Evolutionary conservation across 2,797 vertebrate genomes (phyloP).

Genomic region (Falco rusticolus): DNA sequence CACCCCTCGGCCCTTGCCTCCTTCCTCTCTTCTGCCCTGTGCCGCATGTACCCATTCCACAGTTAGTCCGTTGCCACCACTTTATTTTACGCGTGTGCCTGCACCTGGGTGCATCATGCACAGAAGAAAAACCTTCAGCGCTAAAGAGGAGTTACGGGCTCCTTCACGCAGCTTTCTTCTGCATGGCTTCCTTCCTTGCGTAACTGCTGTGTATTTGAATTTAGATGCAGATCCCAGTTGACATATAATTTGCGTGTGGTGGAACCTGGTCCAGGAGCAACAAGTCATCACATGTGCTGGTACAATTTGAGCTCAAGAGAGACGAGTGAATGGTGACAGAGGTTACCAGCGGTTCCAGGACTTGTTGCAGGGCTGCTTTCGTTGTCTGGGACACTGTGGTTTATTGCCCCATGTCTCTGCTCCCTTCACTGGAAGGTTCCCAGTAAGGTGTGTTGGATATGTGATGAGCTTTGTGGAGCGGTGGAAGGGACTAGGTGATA

Average conservation of each 20-base stretch:
- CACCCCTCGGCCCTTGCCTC: neutral
- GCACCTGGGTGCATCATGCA: neutral
- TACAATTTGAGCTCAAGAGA: neutral
- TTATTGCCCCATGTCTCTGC: neutral
- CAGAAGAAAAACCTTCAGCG: conserved; percentile 17
- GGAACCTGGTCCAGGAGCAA: neutral
- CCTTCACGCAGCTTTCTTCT: neutral
- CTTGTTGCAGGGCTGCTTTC: neutral
- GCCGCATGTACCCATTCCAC: neutral
- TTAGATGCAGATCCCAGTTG: neutral
- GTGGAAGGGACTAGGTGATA: neutral
- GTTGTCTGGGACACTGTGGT: neutral
- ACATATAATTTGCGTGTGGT: neutral
- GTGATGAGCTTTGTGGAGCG: neutral
- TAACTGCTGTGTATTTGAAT: neutral
- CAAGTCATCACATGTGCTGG: rapidly evolving
- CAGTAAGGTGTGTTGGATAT: neutral
- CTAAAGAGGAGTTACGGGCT: neutral
- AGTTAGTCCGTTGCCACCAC: neutral
- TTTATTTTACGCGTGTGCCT: neutral
- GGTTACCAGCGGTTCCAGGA: neutral
- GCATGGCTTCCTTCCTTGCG: conserved; percentile 8
- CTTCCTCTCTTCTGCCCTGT: neutral
- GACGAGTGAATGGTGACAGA: neutral
- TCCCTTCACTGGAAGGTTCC: neutral